Conservation (phyloP, 2,113 vertebrate genomes). For the Ctenomys sociabilis region DNA sequence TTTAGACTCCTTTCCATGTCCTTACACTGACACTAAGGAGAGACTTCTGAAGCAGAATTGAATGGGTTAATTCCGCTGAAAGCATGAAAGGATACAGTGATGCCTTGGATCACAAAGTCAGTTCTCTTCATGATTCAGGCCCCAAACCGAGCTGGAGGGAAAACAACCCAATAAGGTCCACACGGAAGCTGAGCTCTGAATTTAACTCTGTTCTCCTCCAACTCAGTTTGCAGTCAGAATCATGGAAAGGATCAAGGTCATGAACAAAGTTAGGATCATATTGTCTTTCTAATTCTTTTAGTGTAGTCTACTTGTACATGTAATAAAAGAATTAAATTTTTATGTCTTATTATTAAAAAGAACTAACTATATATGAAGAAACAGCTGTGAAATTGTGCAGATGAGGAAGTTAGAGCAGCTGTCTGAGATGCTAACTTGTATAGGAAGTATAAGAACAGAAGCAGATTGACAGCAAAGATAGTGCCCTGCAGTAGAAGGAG, state of each 20-base stretch:
- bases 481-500: background rate
- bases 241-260: background rate
- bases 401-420: background rate
- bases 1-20: no score
- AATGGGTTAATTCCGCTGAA: background rate
- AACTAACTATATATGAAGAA: background rate
- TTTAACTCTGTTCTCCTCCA: background rate
- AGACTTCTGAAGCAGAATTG: background rate
- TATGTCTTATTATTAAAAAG: background rate
- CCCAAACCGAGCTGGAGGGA: background rate
- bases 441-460: background rate
- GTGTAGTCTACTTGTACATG: background rate
- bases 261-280: background rate
- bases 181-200: background rate
- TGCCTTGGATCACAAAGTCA: background rate
- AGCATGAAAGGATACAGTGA: background rate
- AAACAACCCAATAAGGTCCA: background rate
- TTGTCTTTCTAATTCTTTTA: background rate
- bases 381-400: background rate
- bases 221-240: background rate
- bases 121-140: background rate
- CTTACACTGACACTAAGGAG: no score
- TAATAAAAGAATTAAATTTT: background rate
- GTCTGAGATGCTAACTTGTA: background rate
- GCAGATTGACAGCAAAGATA: no score